phyloP scores from a whole-genome alignment of 2,113 vertebrate species.

The Gavia stellata region DNA sequence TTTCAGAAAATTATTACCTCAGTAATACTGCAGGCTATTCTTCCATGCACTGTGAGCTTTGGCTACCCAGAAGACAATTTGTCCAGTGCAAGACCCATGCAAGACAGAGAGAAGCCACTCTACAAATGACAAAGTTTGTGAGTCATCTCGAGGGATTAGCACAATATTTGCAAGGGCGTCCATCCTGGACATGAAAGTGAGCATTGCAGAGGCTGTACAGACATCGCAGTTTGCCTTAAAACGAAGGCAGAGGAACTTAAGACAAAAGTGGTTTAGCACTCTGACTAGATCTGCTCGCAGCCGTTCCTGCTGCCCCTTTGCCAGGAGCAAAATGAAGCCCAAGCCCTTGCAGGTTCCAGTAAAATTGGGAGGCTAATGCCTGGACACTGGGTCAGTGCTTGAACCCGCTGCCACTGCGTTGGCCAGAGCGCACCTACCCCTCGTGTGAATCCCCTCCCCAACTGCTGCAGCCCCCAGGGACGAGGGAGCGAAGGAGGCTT shows the following conservation, averaged over 20 bases:
- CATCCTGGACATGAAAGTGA: neutral
- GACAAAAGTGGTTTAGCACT: accelerated
- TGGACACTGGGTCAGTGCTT: accelerated
- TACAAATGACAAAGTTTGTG: neutral
- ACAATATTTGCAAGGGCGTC: neutral
- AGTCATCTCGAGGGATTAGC: neutral
- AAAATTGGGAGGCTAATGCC: accelerated
- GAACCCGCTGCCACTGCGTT: accelerated
- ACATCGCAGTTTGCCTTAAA: neutral
- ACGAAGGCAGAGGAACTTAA: neutral
- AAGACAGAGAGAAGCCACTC: neutral
- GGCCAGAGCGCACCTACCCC: accelerated
- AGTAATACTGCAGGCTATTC: neutral
- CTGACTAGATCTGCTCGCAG: neutral
- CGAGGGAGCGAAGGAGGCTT: accelerated
- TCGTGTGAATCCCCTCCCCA: accelerated
- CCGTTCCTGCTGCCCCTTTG: neutral
- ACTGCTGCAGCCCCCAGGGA: neutral
- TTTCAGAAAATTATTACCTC: constrained; percentile 1
- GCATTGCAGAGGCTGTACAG: neutral
- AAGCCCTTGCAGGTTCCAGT: neutral
- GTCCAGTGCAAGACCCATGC: neutral
- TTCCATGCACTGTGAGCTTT: neutral
- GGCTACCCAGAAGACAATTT: neutral
- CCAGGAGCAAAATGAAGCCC: neutral